Evolutionary conservation across 2,888 invertebrate species (phyloP).

Genomic region (Exocentrus adspersus): DNA sequence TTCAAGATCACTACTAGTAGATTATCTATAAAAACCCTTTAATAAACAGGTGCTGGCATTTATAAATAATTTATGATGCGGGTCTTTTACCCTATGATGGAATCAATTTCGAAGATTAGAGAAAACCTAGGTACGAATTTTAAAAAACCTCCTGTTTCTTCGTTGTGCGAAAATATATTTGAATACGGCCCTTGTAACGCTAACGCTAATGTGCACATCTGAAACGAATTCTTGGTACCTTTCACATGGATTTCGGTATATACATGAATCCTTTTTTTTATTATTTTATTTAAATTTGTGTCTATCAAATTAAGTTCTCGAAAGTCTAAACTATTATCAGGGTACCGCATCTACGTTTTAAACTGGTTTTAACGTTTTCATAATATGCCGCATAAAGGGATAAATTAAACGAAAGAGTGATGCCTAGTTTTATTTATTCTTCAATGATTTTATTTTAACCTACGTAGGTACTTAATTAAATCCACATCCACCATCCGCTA

Average conservation of each 20-base stretch:
- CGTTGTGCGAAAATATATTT: background rate
- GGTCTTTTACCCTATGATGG: background rate
- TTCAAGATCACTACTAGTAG: background rate
- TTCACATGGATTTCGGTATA: constrained; percentile 49
- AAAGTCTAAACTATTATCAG: constrained; percentile 40
- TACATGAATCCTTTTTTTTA: constrained; percentile 45
- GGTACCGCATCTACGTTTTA: constrained; percentile 33
- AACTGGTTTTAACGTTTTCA: constrained; percentile 34
- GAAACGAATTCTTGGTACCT: constrained; percentile 52
- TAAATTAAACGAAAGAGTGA: constrained; percentile 4
- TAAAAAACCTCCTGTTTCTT: background rate
- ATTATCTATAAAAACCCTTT: background rate
- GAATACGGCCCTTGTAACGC: constrained; percentile 37
- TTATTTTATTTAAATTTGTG: constrained; percentile 47
- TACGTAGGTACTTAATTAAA: too few species aligned
- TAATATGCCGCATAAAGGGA: constrained; percentile 5
- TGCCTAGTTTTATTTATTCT: background rate
- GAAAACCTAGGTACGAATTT: background rate
- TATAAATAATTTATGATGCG: constrained; percentile 3
- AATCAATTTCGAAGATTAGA: background rate
- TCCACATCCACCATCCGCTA: constrained; percentile 21
- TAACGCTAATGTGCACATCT: constrained; percentile 46
- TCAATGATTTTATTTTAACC: too few species aligned
- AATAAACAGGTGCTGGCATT: constrained; percentile 9
- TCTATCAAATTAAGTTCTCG: constrained; percentile 50